Conservation (phyloP, 1,140 invertebrate species). For the Brevipalpus yothersi region DNA sequence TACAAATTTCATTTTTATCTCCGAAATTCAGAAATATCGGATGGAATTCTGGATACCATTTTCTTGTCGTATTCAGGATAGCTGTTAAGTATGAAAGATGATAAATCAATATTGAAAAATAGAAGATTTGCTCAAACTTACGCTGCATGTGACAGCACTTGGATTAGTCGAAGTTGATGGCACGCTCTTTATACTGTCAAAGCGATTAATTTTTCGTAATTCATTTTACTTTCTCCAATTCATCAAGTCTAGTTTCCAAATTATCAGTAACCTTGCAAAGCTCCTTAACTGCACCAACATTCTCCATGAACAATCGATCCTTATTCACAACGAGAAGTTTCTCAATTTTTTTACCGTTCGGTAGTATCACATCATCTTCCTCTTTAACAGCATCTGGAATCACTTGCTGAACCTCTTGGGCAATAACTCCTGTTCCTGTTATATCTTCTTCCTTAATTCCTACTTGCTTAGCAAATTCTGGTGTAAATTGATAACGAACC, state of each 20-base stretch:
- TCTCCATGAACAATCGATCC: slow-evolving; percentile 87
- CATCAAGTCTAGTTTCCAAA: slow-evolving; percentile 66
- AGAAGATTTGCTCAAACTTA: not conserved
- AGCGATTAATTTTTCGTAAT: slow-evolving; percentile 38
- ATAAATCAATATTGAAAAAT: not conserved
- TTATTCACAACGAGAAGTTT: slow-evolving; percentile 90
- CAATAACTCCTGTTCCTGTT: slow-evolving; percentile 55
- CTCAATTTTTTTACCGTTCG: slow-evolving; percentile 60
- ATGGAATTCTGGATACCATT: not conserved
- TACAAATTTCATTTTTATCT: slow-evolving; percentile 28
- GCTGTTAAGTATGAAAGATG: not conserved
- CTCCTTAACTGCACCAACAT: slow-evolving; percentile 84
- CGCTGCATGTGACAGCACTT: slow-evolving; percentile 17
- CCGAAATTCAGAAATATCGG: no score
- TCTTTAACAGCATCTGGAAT: slow-evolving; percentile 82
- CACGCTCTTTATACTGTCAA: slow-evolving; percentile 46
- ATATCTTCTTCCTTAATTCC: slow-evolving; percentile 30
- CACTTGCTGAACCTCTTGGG: slow-evolving; percentile 72
- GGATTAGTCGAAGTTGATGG: slow-evolving; percentile 29
- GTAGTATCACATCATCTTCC: slow-evolving; percentile 59
- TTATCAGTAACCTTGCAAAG: slow-evolving; percentile 79
- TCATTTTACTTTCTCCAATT: slow-evolving; percentile 49
- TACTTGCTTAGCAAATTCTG: slow-evolving; percentile 58
- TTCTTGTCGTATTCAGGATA: not conserved
- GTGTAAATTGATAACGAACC: slow-evolving; percentile 70